Evolutionary conservation across 2,888 invertebrate species (phyloP).

Genomic region (Loripinus fragilis): DNA sequence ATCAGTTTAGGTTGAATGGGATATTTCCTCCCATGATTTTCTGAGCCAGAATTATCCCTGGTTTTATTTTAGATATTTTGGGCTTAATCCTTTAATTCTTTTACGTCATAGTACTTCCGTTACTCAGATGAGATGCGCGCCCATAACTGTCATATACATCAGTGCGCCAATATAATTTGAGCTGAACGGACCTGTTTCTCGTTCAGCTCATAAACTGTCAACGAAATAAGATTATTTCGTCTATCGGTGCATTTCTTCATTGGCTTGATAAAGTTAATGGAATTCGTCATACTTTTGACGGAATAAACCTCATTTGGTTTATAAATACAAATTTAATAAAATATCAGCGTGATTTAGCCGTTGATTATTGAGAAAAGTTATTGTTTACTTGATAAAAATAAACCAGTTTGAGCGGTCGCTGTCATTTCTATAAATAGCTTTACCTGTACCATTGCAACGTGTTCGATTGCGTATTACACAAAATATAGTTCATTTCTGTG

Average conservation of each 20-base stretch:
- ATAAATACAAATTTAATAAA: background rate
- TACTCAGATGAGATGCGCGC: conserved; percentile 24
- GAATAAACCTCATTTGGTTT: background rate
- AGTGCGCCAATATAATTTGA: conserved; percentile 24
- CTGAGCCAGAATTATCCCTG: no score
- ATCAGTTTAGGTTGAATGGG: no score
- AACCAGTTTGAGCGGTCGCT: background rate
- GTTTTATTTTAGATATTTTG: no score
- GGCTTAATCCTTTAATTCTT: conserved; percentile 21
- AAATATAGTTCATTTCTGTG: background rate
- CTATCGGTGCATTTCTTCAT: background rate
- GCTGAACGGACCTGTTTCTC: conserved; percentile 26
- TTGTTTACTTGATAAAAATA: background rate
- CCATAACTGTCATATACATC: conserved; percentile 13
- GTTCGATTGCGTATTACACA: background rate
- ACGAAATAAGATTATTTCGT: background rate
- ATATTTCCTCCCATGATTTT: no score
- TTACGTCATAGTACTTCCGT: conserved; percentile 29
- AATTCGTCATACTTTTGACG: background rate
- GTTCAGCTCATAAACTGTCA: background rate
- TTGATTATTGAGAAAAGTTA: background rate
- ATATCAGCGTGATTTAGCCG: background rate
- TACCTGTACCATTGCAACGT: background rate
- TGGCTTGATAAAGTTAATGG: no score
- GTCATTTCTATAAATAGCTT: background rate